Conservation (phyloP, 2,113 vertebrate species). For the Pimephales promelas region DNA sequence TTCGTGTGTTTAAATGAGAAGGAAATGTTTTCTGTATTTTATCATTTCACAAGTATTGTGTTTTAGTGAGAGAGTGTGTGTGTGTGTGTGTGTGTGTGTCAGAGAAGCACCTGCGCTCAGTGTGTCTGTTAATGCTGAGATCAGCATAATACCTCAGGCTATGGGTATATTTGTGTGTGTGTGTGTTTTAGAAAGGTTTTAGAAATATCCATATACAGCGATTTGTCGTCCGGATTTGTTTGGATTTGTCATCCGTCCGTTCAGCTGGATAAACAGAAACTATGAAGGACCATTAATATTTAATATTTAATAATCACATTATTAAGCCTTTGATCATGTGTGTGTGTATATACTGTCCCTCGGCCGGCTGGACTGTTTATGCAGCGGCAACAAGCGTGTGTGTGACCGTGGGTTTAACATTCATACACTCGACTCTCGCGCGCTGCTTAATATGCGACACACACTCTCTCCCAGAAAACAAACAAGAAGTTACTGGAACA, state of each 20-base stretch:
- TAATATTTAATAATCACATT: neutral
- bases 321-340: neutral
- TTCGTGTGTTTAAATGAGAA: too few species aligned
- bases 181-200: too few species aligned
- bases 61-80: too few species aligned
- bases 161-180: neutral
- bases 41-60: too few species aligned
- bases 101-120: too few species aligned
- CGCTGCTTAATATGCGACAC: conserved; percentile 49
- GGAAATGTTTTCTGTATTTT: too few species aligned
- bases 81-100: too few species aligned
- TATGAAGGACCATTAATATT: too few species aligned
- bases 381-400: conserved; percentile 14
- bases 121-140: conserved; percentile 10
- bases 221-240: too few species aligned
- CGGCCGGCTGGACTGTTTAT: neutral
- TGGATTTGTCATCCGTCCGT: too few species aligned
- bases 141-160: conserved; percentile 20
- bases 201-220: too few species aligned
- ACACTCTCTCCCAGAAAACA: conserved; percentile 50
- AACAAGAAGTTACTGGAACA: conserved; percentile 51
- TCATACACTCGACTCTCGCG: conserved; percentile 13
- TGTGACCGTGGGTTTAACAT: conserved; percentile 35
- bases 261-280: neutral
- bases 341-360: neutral